phyloP scores from a whole-genome alignment of 2,113 vertebrate genomes.

The Hemiscyllium ocellatum region DNA sequence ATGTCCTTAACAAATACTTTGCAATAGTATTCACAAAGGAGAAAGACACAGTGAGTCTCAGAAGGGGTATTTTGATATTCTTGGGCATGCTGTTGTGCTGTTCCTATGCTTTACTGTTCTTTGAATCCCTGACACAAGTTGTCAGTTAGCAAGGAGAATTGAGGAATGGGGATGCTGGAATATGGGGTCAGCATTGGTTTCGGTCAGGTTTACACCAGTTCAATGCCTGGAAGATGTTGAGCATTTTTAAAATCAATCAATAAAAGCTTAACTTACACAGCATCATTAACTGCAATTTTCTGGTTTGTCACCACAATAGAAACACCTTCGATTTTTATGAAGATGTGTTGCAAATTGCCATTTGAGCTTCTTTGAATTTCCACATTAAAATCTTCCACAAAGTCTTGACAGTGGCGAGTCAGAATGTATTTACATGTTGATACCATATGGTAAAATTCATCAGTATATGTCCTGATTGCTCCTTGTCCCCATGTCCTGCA shows the following conservation, averaged over 20 bases:
- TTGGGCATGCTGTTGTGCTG: too few species aligned
- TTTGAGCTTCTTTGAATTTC: neutral
- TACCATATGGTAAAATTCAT: neutral
- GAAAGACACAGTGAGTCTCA: too few species aligned
- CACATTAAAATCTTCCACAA: slow-evolving; percentile 5
- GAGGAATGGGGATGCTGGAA: neutral
- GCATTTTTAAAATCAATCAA: neutral
- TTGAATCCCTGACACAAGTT: neutral
- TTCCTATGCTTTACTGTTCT: too few species aligned
- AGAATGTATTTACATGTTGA: slow-evolving; percentile 13
- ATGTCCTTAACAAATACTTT: too few species aligned
- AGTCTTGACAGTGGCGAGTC: neutral
- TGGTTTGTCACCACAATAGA: neutral
- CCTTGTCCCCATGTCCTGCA: slow-evolving; percentile 15
- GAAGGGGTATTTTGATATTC: too few species aligned
- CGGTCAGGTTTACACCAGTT: neutral
- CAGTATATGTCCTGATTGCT: neutral
- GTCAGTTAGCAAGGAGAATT: neutral
- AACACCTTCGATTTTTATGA: neutral
- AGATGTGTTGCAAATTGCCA: neutral
- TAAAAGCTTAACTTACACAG: slow-evolving; percentile 3
- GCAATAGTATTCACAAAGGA: too few species aligned
- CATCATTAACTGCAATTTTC: neutral
- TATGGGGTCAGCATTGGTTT: neutral
- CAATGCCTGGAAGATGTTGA: neutral